Base-by-base conservation (phyloP, 2,888 invertebrate species). In the Camponotus fellah region DNA sequence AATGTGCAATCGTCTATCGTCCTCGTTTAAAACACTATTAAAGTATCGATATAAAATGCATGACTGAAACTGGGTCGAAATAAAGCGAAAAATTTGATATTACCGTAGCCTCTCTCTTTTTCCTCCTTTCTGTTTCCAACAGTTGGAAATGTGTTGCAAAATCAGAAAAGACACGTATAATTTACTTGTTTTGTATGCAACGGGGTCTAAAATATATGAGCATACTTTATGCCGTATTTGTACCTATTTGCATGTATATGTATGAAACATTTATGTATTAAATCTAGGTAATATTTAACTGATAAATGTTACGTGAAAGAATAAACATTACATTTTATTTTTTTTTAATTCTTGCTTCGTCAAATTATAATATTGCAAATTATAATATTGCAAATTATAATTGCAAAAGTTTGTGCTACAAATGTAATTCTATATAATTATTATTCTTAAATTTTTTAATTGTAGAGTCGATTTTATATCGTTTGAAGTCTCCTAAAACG, bases 51-150 rank as follows among this genome's bases (percentile, higher is more conserved):
- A 60, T 26, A 26, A 60, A 71, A 46, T 60, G 46, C 49, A 49
- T 5, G 32, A 58, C 9, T 32, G 4, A 43, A 72, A 79, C 68
- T 79, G 14, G 79, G 46, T 80, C 79, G 26, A 26, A 77, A 80
- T 12, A 14, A 3, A 76, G 32, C 26, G n/a, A 10, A 46, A 69
- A 46, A 76, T 21, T n/a, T 49, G 60, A 34, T 21, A 60, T 72
- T 60, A 74, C 17, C 21, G 43, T 43, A 46, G 77, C 10, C n/a
- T 53, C n/a, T 53, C 12, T 46, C 46, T 3, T 14, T 46, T 12
- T 14, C 6, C n/a, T 2, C n/a, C 8, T 53, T n/a, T 69, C 21
- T 72, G 60, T 72, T 46, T 58, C 10, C 34, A 17, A 46, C 34
- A 71, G 17, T 79, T 72, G 60, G 34, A 43, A 14, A 71, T 77